Base-by-base conservation (phyloP, 2,888 invertebrate genomes). In the Quadriops clusia region DNA sequence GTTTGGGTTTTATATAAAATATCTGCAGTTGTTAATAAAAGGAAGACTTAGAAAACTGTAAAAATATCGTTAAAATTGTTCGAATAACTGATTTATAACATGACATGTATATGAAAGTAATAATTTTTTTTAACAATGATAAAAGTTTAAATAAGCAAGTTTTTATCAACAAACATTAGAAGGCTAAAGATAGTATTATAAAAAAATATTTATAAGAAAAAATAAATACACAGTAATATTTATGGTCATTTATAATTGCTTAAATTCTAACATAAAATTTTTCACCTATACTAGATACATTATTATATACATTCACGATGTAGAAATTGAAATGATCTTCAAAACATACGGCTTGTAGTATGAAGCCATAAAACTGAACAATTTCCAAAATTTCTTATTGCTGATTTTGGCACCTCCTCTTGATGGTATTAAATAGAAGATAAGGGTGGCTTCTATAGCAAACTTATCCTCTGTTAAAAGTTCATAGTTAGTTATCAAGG, bases 151-250 rank as follows among this genome's bases (percentile, higher is more conserved):
- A 40, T 39, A n/a, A n/a, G n/a, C n/a, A 44, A 40, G 8, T 33
- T 17, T 8, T 32, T 23, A 27, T 39, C 33, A n/a, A n/a, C n/a
- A n/a, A n/a, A 22, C 32, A 23, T n/a, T 28, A 25, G 9, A 31
- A 30, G 14, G 46, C 32, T 28, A 46, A 31, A 34, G 46, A 43
- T 9, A 45, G 44, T 21, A 47, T 27, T 6, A 47, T 37, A 23
- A 36, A 42, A 16, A 35, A 25, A 18, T 47, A 48, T 36, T 46
- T 44, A 23, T 40, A 38, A 7, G 42, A n/a, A n/a, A n/a, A n/a
- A n/a, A n/a, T n/a, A n/a, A n/a, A 46, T 38, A 29, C 33, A 39
- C 25, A 41, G 36, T 47, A 49, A 50, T 45, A 50, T 47, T 12
- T 46, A 34, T 17, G 47, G 43, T n/a, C 47, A 48, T 10, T 35